These are phyloP conservation scores for Catalaphyllia jardinei DNA, from an alignment of 64 coral and sea anemone genomes.

Conservation along the genomic window DNA sequence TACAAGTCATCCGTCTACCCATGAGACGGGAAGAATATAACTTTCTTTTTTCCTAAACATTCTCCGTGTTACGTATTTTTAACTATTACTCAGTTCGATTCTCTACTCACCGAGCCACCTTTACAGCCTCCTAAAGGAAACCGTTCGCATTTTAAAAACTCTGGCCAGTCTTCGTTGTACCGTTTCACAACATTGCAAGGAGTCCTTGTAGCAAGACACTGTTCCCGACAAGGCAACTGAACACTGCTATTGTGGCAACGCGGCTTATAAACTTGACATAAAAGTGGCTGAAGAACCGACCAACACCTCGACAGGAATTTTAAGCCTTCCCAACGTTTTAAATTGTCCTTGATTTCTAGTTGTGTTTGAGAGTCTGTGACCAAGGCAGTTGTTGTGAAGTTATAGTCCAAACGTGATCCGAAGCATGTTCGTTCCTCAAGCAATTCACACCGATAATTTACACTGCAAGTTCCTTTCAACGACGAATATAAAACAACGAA, in stretches of 20 bases:
- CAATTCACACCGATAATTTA: constrained; percentile 64
- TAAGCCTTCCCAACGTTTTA: constrained; percentile 78
- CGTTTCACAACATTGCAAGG: constrained; percentile 88
- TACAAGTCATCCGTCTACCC: background rate
- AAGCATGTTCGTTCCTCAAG: constrained; percentile 77
- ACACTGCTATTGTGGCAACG: constrained; percentile 69
- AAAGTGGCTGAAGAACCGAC: constrained; percentile 88
- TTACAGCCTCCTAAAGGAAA: constrained; percentile 66
- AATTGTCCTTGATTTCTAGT: constrained; percentile 58
- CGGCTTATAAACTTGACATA: constrained; percentile 94
- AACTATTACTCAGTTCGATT: background rate
- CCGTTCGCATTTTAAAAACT: constrained; percentile 87
- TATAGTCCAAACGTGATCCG: constrained; percentile 58
- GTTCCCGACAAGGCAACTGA: constrained; percentile 64
- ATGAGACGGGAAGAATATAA: too few relatives aligned
- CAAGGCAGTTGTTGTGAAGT: constrained; percentile 73
- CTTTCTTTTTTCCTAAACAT: background rate
- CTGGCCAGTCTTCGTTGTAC: constrained; percentile 85
- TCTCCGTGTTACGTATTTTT: background rate
- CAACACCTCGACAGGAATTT: constrained; percentile 92
- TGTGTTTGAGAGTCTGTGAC: constrained; percentile 75
- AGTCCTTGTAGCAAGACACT: constrained; percentile 75
- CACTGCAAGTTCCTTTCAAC: background rate
- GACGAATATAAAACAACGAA: background rate
- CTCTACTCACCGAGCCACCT: constrained; percentile 69